Conservation (phyloP, 2,113 vertebrate genomes). For the Nyctereutes procyonoides region DNA sequence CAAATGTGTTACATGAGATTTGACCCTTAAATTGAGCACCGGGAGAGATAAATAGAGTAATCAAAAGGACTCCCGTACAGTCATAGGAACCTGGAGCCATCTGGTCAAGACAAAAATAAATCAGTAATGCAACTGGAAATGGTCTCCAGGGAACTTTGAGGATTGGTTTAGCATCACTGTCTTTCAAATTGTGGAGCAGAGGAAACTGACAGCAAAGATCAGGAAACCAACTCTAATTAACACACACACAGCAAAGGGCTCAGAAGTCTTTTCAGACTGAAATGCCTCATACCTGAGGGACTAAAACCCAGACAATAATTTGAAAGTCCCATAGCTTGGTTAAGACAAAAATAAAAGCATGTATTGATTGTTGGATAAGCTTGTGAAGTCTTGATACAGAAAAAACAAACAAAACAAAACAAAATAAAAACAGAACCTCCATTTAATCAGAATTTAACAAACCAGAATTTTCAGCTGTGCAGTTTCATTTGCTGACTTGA, state of each 20-base stretch:
- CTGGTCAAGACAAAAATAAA: constrained; percentile 87
- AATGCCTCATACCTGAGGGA: constrained; percentile 23
- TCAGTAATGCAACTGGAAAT: constrained; percentile 86
- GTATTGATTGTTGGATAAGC: constrained; percentile 67
- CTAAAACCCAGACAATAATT: neutral
- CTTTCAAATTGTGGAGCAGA: constrained; percentile 69
- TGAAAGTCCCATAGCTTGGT: constrained; percentile 43
- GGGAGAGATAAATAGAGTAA: constrained; percentile 87
- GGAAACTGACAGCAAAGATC: constrained; percentile 73
- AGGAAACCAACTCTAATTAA: constrained; percentile 82
- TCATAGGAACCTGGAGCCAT: constrained; percentile 86
- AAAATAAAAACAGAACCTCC: constrained; percentile 23
- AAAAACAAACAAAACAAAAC: constrained; percentile 48
- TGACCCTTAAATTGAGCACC: constrained; percentile 87
- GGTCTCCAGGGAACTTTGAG: constrained; percentile 82
- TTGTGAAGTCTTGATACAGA: neutral
- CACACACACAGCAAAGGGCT: constrained; percentile 59
- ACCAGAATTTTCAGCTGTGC: neutral
- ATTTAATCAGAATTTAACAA: constrained; percentile 56
- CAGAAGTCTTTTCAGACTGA: constrained; percentile 30
- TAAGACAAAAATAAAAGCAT: constrained; percentile 67
- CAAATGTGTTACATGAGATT: constrained; percentile 86
- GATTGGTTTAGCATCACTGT: constrained; percentile 78
- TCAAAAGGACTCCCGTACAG: constrained; percentile 84
- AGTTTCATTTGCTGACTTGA: neutral